phyloP scores from a whole-genome alignment of 2,113 vertebrate genomes.

The Martes martes region DNA sequence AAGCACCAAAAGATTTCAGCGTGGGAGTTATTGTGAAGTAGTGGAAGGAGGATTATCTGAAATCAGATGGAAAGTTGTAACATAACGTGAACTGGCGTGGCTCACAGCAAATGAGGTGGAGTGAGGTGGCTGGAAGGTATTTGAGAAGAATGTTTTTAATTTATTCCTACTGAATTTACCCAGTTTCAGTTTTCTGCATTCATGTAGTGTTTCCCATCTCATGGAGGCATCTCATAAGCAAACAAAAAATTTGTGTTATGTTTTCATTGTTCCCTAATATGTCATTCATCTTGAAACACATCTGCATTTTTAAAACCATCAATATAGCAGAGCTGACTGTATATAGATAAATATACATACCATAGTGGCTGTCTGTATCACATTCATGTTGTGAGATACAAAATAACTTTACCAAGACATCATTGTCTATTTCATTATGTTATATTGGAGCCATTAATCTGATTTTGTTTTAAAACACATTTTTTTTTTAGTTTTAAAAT shows the following conservation, averaged over 20 bases:
- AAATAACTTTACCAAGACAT: not conserved
- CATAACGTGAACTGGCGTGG: fast-evolving
- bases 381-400: not conserved
- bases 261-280: not conserved
- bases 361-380: not conserved
- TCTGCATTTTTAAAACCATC: not conserved
- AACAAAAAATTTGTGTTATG: not conserved
- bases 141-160: not conserved
- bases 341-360: not conserved
- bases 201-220: not conserved
- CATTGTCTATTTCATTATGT: not conserved
- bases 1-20: not conserved
- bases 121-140: not conserved
- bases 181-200: not conserved
- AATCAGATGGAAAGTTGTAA: not conserved
- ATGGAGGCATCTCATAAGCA: not conserved
- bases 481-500: not conserved
- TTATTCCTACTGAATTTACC: not conserved
- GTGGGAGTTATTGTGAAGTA: not conserved
- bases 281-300: not conserved
- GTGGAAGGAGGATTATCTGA: not conserved
- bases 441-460: not conserved
- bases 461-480: not conserved
- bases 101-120: not conserved
- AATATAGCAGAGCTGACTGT: not conserved